phyloP scores from a whole-genome alignment of 2,113 vertebrate genomes.

The Amblyornis subalaris region DNA sequence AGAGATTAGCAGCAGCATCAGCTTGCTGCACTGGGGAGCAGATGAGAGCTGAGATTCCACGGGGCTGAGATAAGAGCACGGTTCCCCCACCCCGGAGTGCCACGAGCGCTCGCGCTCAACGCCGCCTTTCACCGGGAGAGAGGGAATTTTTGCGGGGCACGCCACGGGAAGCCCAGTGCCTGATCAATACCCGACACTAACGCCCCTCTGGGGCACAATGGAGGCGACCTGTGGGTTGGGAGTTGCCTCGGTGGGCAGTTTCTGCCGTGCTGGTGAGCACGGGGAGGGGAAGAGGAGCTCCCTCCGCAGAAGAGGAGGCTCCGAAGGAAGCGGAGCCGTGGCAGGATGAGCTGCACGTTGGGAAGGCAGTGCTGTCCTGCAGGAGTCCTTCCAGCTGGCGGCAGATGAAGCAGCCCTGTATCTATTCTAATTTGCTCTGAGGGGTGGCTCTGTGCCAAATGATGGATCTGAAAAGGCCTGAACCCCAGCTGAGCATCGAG shows the following conservation, averaged over 20 bases:
- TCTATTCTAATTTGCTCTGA: background rate
- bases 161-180: fast-evolving
- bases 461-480: background rate
- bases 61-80: background rate
- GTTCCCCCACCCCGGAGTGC: background rate
- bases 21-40: background rate
- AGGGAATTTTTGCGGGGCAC: background rate
- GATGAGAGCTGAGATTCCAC: background rate
- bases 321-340: fast-evolving
- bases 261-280: background rate
- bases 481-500: background rate
- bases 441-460: background rate
- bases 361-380: background rate
- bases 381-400: background rate
- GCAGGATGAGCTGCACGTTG: background rate
- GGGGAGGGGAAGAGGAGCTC: background rate
- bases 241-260: background rate
- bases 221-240: too few relatives aligned
- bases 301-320: background rate
- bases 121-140: background rate
- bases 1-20: background rate
- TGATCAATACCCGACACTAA: background rate
- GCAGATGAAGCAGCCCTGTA: background rate
- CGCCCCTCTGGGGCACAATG: fast-evolving
- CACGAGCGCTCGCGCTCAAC: fast-evolving